These are phyloP conservation scores for Gambusia affinis DNA, from an alignment of 2,113 vertebrate genomes.

Conservation along the genomic window DNA sequence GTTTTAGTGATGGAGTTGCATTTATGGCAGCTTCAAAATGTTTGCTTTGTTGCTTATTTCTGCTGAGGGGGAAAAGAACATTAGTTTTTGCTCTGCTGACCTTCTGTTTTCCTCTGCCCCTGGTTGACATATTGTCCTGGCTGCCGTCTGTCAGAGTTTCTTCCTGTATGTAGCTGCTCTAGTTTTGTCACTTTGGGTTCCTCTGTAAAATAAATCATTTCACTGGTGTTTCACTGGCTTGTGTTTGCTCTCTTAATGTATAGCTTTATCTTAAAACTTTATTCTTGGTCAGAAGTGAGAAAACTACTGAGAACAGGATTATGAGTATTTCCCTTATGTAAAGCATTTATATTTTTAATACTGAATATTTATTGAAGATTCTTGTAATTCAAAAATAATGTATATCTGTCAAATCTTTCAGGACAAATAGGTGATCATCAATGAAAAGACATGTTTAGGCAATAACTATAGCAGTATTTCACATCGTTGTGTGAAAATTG, in stretches of 20 bases:
- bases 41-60: constrained; percentile 36
- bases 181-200: constrained; percentile 80
- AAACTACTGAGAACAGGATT: not conserved
- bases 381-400: not conserved
- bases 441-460: not conserved
- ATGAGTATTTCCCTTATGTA: not conserved
- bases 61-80: constrained; percentile 9
- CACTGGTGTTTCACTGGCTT: constrained; percentile 73
- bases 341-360: not conserved
- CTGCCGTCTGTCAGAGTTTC: constrained; percentile 60
- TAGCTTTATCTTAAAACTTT: not conserved
- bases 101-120: constrained; percentile 31
- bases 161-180: constrained; percentile 72
- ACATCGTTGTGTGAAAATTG: too few relatives aligned
- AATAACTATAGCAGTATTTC: not conserved
- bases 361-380: too few relatives aligned
- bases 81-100: constrained; percentile 12
- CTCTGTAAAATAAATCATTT: constrained; percentile 86
- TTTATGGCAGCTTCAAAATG: constrained; percentile 7
- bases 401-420: not conserved
- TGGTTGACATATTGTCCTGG: constrained; percentile 61
- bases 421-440: not conserved
- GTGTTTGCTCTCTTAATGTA: not conserved
- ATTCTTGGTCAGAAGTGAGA: not conserved
- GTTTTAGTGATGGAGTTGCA: constrained; percentile 31